Evolutionary conservation across 2,888 invertebrate genomes (phyloP).

Genomic region (Latrodectus elegans): DNA sequence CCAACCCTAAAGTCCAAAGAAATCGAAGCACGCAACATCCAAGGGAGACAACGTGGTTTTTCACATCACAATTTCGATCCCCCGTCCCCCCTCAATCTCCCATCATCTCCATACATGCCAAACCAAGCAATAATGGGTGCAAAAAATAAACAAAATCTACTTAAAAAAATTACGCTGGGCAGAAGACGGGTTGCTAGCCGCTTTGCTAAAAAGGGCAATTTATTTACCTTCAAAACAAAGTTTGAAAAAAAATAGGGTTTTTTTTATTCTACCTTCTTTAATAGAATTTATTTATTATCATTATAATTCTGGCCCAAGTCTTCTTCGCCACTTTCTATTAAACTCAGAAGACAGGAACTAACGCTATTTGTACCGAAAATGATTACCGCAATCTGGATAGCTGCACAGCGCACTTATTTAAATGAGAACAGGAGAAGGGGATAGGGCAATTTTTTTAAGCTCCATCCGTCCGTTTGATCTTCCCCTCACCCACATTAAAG

Average conservation of each 20-base stretch:
- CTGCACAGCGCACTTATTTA: slow-evolving; percentile 53
- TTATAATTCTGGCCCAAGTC: slow-evolving; percentile 48
- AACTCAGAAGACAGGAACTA: slow-evolving; percentile 49
- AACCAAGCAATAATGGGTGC: neutral
- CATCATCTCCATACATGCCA: neutral
- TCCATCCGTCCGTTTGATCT: neutral
- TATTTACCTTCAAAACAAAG: slow-evolving; percentile 66
- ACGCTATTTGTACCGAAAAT: slow-evolving; percentile 61
- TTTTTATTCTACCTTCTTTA: slow-evolving; percentile 17
- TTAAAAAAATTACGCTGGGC: neutral
- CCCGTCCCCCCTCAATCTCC: neutral
- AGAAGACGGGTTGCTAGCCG: neutral
- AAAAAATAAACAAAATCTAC: slow-evolving; percentile 1
- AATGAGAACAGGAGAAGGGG: slow-evolving; percentile 57
- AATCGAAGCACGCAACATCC: slow-evolving; percentile 16
- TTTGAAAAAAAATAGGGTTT: slow-evolving; percentile 8
- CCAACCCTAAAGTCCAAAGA: neutral
- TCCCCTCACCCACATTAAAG: slow-evolving; percentile 13
- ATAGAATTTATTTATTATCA: slow-evolving; percentile 57
- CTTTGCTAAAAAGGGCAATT: slow-evolving; percentile 61
- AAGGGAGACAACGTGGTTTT: slow-evolving; percentile 6
- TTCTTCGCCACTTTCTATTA: slow-evolving; percentile 47
- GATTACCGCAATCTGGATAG: slow-evolving; percentile 55
- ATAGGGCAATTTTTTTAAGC: slow-evolving; percentile 33
- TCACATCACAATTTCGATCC: neutral